Percentiles rank a stretch among this genome's conserved stretches.
Conservation (phyloP, 2,113 vertebrate genomes). For the Dicrurus megarhynchus region DNA sequence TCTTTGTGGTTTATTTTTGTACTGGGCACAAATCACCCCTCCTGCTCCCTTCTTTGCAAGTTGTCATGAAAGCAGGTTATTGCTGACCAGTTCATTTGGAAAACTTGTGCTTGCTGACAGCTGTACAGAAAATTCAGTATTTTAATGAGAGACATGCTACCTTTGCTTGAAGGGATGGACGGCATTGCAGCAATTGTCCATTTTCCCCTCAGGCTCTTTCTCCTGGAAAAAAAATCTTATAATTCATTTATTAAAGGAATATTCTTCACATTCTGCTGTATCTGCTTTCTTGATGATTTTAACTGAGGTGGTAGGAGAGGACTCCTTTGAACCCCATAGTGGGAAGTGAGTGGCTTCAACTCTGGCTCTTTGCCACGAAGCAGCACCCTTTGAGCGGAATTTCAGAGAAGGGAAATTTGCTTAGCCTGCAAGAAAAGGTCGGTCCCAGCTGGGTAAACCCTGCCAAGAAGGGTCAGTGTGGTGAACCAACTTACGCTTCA, state of each 20-base stretch:
- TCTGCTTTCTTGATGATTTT: background rate
- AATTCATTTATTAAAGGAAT: background rate
- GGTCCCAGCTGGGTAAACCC: background rate
- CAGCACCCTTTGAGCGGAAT: background rate
- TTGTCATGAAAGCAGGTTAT: background rate
- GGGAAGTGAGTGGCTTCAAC: background rate
- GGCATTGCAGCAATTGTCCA: background rate
- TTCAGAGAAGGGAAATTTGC: conserved; percentile 22
- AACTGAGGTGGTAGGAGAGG: background rate
- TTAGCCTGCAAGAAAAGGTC: conserved; percentile 21
- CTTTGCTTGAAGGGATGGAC: background rate
- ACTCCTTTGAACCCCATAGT: background rate
- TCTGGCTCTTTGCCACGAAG: background rate
- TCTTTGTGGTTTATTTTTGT: conserved; percentile 24
- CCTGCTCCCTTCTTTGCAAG: background rate
- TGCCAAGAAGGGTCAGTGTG: conserved; percentile 25
- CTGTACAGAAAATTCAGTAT: background rate
- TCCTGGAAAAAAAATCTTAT: background rate
- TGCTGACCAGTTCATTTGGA: background rate
- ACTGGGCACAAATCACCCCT: background rate
- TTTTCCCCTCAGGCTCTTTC: background rate
- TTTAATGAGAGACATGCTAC: background rate
- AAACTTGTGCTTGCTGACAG: background rate
- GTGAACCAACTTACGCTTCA: conserved; percentile 4
- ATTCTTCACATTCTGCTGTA: background rate